Percentiles rank a stretch among this genome's conserved stretches.
Evolutionary conservation across 2,888 invertebrate genomes (phyloP).

Genomic region (Drosophila putrida): DNA sequence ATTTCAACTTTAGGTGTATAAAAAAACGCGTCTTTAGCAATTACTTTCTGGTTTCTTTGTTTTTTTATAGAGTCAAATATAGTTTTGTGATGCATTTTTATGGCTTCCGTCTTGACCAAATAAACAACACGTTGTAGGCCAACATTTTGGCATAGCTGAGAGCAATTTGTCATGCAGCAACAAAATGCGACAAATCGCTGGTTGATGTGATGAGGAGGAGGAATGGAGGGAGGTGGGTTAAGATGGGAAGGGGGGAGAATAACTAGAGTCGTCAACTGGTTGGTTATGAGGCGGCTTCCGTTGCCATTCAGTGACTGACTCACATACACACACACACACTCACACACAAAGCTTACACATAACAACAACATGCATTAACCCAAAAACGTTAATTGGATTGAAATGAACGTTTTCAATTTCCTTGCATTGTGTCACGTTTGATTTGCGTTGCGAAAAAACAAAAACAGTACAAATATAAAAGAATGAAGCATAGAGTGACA

Average conservation of each 20-base stretch:
- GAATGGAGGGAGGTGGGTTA: background rate
- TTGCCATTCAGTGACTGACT: slow-evolving; percentile 33
- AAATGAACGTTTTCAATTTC: slow-evolving; percentile 77
- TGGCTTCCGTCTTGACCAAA: slow-evolving; percentile 41
- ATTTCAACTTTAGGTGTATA: background rate
- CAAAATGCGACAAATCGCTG: slow-evolving; percentile 39
- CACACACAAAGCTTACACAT: background rate
- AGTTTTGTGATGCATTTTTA: slow-evolving; percentile 39
- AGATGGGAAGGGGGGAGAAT: background rate
- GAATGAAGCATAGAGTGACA: background rate
- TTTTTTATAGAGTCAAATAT: slow-evolving; percentile 12
- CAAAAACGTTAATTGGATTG: slow-evolving; percentile 84
- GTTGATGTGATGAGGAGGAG: background rate
- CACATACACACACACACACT: slow-evolving; percentile 14
- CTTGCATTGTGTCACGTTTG: slow-evolving; percentile 78
- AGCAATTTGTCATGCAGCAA: slow-evolving; percentile 55
- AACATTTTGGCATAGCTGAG: slow-evolving; percentile 33
- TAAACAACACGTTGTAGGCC: slow-evolving; percentile 16
- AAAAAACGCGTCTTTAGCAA: slow-evolving; percentile 7
- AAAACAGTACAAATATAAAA: slow-evolving; percentile 29
- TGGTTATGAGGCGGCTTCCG: slow-evolving; percentile 54
- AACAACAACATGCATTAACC: slow-evolving; percentile 80
- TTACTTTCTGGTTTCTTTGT: slow-evolving; percentile 7
- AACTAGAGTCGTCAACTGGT: slow-evolving; percentile 43
- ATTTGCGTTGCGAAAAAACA: slow-evolving; percentile 57